Conservation (phyloP, 2,113 vertebrate species). For the Chascanopsetta lugubris region DNA sequence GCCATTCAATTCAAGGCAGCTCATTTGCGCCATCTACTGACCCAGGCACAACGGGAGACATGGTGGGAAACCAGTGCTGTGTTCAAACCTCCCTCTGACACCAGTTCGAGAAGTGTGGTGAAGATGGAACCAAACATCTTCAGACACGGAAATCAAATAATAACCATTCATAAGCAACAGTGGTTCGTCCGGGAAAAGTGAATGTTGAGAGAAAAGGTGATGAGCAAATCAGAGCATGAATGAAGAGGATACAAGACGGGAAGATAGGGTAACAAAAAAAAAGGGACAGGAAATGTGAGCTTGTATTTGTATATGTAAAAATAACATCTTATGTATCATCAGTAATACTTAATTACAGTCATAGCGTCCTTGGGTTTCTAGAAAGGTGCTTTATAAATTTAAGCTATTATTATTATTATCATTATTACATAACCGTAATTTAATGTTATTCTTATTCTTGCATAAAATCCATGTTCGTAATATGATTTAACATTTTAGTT, state of each 20-base stretch:
- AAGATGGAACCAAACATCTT: neutral
- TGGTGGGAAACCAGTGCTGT: slow-evolving; percentile 5
- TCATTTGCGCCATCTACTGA: slow-evolving; percentile 72
- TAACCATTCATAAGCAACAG: neutral
- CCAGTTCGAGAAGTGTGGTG: neutral
- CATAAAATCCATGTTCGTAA: too few species aligned
- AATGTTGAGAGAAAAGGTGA: neutral
- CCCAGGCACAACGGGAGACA: neutral
- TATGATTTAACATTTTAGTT: too few species aligned
- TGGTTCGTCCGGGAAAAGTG: neutral
- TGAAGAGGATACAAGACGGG: neutral
- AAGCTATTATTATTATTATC: too few species aligned
- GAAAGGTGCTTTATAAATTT: too few species aligned
- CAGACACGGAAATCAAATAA: neutral
- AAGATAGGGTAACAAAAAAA: neutral
- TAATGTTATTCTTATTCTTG: too few species aligned
- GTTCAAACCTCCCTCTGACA: neutral
- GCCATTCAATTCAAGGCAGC: slow-evolving; percentile 19
- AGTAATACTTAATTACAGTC: too few species aligned
- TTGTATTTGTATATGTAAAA: neutral
- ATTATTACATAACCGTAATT: too few species aligned
- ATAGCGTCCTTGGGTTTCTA: too few species aligned
- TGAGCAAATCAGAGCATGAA: neutral
- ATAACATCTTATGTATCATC: too few species aligned
- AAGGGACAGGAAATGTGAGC: neutral